Evolutionary conservation across 2,797 vertebrate genomes (phyloP), one percentile per base, ranked within the genome.

Genomic region (Propithecus deckenii): DNA sequence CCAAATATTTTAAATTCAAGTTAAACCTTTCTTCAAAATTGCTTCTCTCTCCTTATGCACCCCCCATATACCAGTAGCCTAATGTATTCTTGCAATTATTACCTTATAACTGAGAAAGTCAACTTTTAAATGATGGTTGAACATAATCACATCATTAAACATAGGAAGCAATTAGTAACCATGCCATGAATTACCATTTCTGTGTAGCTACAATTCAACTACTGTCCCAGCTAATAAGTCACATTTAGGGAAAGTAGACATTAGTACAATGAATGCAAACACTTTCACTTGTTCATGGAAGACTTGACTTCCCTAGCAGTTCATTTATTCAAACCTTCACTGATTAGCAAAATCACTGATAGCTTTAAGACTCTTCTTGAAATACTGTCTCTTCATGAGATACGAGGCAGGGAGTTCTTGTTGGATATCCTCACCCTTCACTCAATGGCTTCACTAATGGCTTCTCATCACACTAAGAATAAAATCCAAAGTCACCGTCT

Each of bases 1-100:
- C 41, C n/a, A 86, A 79, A 79, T 72, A 95, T 79, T 90, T 75
- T 41, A 93, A 90, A 87, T 71, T 81, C 67, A 83, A 92, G 18
- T 32, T 59, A 90, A 94, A 76, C 23, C 25, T 50, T 87, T 80
- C 72, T 85, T 89, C 38, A 32, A 83, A 91, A 89, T 38, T 72
- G 30, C 18, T 86, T 84, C 65, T 50, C 38, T 72, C 22, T 92
- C 22, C 48, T 57, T 75, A 48, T 52, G 20, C 0, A 94, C 25
- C 69, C 14, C 12, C 15, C 7, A 6, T 25, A 75, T 2, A 20
- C 11, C 11, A 91, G 12, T 71, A 46, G 5, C 20, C 48, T 52
- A 83, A n/a, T 25, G 6, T 63, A 71, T 28, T 46, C 38, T 76
- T 91, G 50, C 4, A 86, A 30, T 80, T 63, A 48, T 22, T 75